These are phyloP conservation scores for Naso thynnoides DNA, from an alignment of 2,797 vertebrate species.

Conservation along the genomic window DNA sequence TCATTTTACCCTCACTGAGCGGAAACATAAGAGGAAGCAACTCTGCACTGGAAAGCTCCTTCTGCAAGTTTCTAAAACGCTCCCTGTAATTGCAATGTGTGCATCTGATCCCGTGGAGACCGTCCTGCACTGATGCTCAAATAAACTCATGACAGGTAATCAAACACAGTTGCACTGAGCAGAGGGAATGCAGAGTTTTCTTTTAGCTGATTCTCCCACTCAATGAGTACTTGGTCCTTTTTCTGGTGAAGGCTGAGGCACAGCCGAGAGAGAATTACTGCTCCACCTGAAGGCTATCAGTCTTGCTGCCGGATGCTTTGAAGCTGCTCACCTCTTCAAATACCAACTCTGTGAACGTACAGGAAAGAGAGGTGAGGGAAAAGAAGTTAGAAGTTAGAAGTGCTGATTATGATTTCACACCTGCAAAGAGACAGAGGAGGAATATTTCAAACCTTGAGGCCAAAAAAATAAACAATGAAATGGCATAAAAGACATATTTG, in stretches of 20 bases:
- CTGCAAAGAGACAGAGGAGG: not conserved
- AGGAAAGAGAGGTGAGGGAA: not conserved
- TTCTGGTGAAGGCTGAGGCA: constrained; percentile 29
- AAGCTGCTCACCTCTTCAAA: constrained; percentile 95
- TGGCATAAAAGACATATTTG: too few relatives aligned
- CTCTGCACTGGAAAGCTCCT: constrained; percentile 29
- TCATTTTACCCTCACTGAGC: constrained; percentile 26
- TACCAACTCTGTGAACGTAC: constrained; percentile 88
- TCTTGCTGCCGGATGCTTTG: constrained; percentile 88
- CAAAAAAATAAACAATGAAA: not conserved
- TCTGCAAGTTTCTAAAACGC: constrained; percentile 33
- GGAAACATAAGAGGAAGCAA: constrained; percentile 58
- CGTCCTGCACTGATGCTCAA: constrained; percentile 28
- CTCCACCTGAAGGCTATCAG: constrained; percentile 91
- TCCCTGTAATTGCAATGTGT: constrained; percentile 45
- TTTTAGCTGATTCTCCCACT: constrained; percentile 21
- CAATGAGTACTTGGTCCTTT: constrained; percentile 47
- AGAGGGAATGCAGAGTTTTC: constrained; percentile 39
- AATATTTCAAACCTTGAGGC: not conserved
- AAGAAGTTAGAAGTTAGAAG: constrained; percentile 1
- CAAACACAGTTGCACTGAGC: constrained; percentile 42
- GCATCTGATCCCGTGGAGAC: constrained; percentile 33
- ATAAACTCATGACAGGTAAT: constrained; percentile 49
- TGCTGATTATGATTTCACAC: not conserved
- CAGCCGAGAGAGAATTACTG: constrained; percentile 81